Base-by-base conservation (phyloP, 1,140 invertebrate genomes). In the Drosophila nigrodunni region DNA sequence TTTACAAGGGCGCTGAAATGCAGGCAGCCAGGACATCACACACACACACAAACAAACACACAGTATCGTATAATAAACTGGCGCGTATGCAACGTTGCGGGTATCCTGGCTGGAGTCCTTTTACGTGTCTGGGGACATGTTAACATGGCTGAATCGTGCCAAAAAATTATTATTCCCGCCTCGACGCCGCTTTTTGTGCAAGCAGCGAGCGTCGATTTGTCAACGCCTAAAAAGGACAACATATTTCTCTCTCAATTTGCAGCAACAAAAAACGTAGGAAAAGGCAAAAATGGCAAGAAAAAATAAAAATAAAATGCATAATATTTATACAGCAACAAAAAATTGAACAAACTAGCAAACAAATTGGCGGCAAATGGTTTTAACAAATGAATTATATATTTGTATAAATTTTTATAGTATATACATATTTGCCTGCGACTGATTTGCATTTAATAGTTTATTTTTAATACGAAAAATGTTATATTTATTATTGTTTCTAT, bases 121-220 rank as follows among this genome's bases (percentile, higher is more conserved):
- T 76, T 86, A 88, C 83, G 85, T 89, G 83, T 89, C 82, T 77
- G 90, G 90, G 90, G 90, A 91, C 90, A 91, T 91, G 90, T 91
- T 91, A 91, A 91, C 90, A 91, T 90, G 90, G 90, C 90, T 87
- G 90, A 91, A 83, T 88, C 90, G 82, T 91, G 90, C 86, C 87
- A 86, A 88, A 91, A 78, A 91, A 91, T 91, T 91, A 91, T 91
- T 91, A 91, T 91, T 91, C 82, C 88, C 83, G 76, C 77, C 82
- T 82, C 78, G 83, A 74, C 58, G 41, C 70, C 62, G 66, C 80
- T 91, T 90, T 90, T 82, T 77, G 77, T 85, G 82, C 78, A 79
- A 72, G 68, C 35, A 74, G 83, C 50, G 77, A 89, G 83, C 61
- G 85, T 82, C 78, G 83, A 91, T 91, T 91, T 91, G 88, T 91